Conservation (phyloP, 2,797 vertebrate genomes). For the Eremophila alpestris region DNA sequence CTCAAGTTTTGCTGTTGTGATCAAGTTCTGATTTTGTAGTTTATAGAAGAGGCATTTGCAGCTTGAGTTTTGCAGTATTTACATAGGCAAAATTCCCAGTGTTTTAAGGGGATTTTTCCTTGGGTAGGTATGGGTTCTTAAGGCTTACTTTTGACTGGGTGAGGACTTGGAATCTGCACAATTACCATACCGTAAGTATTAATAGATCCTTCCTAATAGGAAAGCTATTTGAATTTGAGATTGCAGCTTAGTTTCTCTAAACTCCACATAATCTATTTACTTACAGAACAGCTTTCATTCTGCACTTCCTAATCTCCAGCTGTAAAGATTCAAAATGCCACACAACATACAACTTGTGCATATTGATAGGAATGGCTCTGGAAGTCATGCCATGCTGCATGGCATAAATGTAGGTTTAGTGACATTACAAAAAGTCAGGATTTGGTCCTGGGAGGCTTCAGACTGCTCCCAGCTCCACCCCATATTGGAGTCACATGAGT, state of each 20-base stretch:
- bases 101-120: constrained; percentile 35
- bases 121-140: neutral
- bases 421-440: neutral
- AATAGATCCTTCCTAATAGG: constrained; percentile 50
- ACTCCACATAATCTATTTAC: constrained; percentile 42
- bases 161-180: constrained; percentile 25
- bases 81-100: neutral
- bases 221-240: constrained; percentile 56
- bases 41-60: neutral
- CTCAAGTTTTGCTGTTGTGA: neutral
- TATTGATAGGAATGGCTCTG: neutral
- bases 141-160: neutral
- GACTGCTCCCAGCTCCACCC: neutral
- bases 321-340: neutral
- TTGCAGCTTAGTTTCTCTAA: constrained; percentile 50
- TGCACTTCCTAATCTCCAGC: neutral
- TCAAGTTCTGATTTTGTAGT: neutral
- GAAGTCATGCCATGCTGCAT: neutral
- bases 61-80: constrained; percentile 8
- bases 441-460: neutral
- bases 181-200: constrained; percentile 22
- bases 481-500: neutral
- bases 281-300: neutral
- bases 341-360: neutral
- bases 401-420: neutral